A percentile compares a stretch with the other conserved stretches of the same genome.
Conservation (phyloP, 2,797 vertebrate genomes). For the Pangasius krempfi region DNA sequence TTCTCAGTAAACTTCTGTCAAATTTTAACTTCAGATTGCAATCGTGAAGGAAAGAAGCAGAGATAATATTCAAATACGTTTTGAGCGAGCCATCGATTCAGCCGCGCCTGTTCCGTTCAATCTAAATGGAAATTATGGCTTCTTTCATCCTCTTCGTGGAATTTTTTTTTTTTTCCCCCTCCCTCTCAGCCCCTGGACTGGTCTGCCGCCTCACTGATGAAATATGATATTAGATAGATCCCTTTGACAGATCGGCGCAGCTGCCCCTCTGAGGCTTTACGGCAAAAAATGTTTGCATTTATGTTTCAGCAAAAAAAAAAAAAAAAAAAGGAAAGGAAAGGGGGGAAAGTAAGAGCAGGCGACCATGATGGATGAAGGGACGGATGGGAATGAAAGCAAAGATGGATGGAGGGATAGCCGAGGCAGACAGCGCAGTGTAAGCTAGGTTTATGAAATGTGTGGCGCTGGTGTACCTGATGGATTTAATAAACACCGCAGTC, state of each 20-base stretch:
- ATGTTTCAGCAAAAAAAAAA: conserved; percentile 21
- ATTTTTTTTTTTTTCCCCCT: not conserved
- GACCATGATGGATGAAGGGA: conserved; percentile 38
- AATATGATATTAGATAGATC: conserved; percentile 7
- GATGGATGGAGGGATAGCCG: conserved; percentile 30
- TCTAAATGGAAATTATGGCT: conserved; percentile 56
- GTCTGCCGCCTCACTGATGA: not conserved
- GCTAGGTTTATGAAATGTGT: conserved; percentile 34
- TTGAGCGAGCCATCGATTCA: not conserved
- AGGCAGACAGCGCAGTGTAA: conserved; percentile 1
- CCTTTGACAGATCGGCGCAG: not conserved
- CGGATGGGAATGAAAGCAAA: conserved; percentile 27
- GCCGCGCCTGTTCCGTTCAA: conserved; percentile 42
- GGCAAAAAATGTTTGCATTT: conserved; percentile 30
- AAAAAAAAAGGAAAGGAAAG: not conserved
- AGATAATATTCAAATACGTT: conserved; percentile 29
- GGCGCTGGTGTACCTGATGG: conserved; percentile 7
- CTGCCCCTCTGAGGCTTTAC: not conserved
- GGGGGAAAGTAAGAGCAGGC: not conserved
- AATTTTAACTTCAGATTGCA: not conserved
- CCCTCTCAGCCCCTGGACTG: not conserved
- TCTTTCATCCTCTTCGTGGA: conserved; percentile 35
- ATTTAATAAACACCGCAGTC: conserved; percentile 40
- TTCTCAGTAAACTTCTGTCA: not conserved
- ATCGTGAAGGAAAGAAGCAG: not conserved